Evolutionary conservation across 2,113 vertebrate genomes (phyloP).

Genomic region (Miniopterus natalensis): DNA sequence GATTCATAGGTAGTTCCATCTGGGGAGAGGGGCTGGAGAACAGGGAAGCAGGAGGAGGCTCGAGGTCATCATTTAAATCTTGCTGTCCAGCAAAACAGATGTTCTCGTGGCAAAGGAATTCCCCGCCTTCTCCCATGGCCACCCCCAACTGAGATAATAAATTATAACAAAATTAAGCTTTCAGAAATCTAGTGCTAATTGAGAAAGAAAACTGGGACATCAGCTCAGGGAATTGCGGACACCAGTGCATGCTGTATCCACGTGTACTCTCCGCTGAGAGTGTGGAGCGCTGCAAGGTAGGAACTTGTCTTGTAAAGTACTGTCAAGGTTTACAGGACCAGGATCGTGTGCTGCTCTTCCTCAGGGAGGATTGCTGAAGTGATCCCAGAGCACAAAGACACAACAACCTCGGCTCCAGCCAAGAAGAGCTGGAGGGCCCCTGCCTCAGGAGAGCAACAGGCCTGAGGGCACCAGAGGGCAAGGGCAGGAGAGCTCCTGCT

Average conservation of each 20-base stretch:
- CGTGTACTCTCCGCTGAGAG: not conserved
- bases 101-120: constrained; percentile 68
- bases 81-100: constrained; percentile 62
- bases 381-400: not conserved
- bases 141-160: constrained; percentile 67
- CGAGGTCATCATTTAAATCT: constrained; percentile 48
- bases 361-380: not conserved
- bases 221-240: constrained; percentile 60
- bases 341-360: not conserved
- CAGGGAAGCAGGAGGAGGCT: not conserved
- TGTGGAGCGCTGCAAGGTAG: not conserved
- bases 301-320: not conserved
- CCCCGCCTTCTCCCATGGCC: constrained; percentile 15
- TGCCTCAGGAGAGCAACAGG: not conserved
- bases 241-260: not conserved
- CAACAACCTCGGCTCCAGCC: not conserved
- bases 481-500: not conserved
- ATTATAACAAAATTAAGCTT: constrained; percentile 71
- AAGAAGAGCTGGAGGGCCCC: not conserved
- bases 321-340: not conserved
- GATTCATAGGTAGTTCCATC: not conserved
- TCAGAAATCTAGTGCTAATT: constrained; percentile 74
- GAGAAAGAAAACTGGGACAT: constrained; percentile 74
- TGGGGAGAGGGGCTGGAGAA: not conserved
- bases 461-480: not conserved